Evolutionary conservation across 2,113 vertebrate species (phyloP), one percentile per base, ranked within the genome.

Genomic region (Nerophis lumbriciformis): DNA sequence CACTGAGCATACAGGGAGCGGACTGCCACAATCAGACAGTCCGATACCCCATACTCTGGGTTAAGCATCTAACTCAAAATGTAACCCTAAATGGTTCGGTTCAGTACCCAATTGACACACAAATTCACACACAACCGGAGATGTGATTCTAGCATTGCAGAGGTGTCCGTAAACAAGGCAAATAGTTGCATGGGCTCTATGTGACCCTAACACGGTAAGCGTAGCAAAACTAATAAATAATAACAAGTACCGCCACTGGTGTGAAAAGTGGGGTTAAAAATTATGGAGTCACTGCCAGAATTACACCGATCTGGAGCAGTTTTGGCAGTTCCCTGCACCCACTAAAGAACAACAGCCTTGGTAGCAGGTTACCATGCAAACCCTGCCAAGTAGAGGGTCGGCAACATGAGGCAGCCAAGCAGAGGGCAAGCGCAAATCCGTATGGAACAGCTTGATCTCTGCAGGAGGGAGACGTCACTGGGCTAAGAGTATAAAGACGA

Each of bases 371-470:
- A 67, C 67, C 57, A 56, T 47, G 8, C 49, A 72, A 59, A 67
- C 67, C 75, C 61, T 79, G 76, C 77, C 79, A 82, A 69, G 65
- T 66, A 56, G 48, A 72, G 59, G 48, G 39, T 42, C 8, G 39
- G 68, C 63, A 65, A 53, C 49, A 57, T 69, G 73, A 77, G 73
- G 77, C 73, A 85, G 62, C 59, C 62, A 37, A 53, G 69, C 70
- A 68, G 37, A 77, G 72, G 73, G 71, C 60, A 73, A 76, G 62
- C 49, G 56, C 53, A 78, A 69, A 73, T 71, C 77, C 63, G 59
- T 70, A 59, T 68, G 68, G 65, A 65, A 77, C 69, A 83, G 61
- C 74, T 78, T 83, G 79, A 78, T 69, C 71, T 65, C 70, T 70
- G 72, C 71, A 19, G 49, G 76, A 79, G 60, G 51, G 54, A 53